Conservation (phyloP, 1,140 invertebrate genomes). For the Chionoecetes opilio region DNA sequence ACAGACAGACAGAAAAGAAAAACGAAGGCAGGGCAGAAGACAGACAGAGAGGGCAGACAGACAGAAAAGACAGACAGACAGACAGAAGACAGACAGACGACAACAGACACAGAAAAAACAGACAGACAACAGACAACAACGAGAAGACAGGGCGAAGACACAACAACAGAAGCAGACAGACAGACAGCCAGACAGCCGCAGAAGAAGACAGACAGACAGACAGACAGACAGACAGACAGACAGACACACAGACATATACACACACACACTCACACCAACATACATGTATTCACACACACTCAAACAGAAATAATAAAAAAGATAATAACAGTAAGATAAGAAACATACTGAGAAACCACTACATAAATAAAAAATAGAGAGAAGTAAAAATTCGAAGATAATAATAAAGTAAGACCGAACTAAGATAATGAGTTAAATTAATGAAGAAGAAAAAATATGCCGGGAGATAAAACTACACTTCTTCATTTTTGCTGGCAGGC, state of each 20-base stretch:
- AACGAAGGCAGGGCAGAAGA: too few relatives aligned
- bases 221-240: too few relatives aligned
- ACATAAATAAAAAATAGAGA: not conserved
- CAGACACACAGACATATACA: too few relatives aligned
- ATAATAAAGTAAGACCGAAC: not conserved
- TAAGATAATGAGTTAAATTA: not conserved
- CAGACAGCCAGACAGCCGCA: too few relatives aligned
- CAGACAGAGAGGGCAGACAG: not conserved
- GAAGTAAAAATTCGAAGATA: not conserved
- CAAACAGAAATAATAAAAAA: not conserved
- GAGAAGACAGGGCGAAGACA: too few relatives aligned
- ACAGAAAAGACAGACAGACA: not conserved
- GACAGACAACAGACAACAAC: too few relatives aligned
- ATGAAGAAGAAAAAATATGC: not conserved
- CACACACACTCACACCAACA: too few relatives aligned
- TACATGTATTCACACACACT: too few relatives aligned
- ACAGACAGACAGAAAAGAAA: not conserved
- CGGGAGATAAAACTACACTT: not conserved
- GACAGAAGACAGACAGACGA: too few relatives aligned
- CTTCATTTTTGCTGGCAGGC: not conserved
- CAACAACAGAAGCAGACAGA: too few relatives aligned
- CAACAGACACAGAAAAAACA: too few relatives aligned
- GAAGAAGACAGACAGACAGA: too few relatives aligned
- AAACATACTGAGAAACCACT: not conserved
- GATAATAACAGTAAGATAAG: not conserved